Base-by-base conservation (phyloP, 92 coral and sea anemone species). In the Porites lobata region DNA sequence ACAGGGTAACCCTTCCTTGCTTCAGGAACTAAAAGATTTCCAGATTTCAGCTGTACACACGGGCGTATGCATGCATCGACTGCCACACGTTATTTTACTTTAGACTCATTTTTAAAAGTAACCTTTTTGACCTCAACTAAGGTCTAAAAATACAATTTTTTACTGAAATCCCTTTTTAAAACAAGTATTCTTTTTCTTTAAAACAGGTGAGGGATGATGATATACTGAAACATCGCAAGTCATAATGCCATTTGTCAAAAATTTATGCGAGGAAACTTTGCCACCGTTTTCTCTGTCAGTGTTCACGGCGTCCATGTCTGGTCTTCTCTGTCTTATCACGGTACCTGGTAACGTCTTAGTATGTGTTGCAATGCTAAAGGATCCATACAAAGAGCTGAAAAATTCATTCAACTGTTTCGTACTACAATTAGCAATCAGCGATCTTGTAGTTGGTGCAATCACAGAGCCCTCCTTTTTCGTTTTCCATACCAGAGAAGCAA, bases 351-450 rank as follows among this genome's bases (percentile, higher is more conserved):
- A 95, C 61, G 32, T 83, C 1, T 80, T 92, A 21, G 90, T 95
- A 7, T 89, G 94, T 61, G 61, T 92, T 20, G 98, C 98, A 59
- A 86, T 95, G n/a, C 47, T 92, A 78, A 93, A 92, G 73, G 96
- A 95, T 82, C 98, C 98, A 8, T 92, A 95, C 71, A 88, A 85
- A 52, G 91, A 95, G 3, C 93, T 95, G 9, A 90, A 91, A 12
- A 91, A 95, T 13, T 93, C 98, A 15, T 94, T 94, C 82, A 94
- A 91, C 91, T 95, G 72, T 72, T 91, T 95, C 32, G 98, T 95
- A 8, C 90, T 94, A 2, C 94, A 92, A 17, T 68, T 95, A 47
- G 98, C 98, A 7, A 82, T 92, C 7, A 92, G 94, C 9, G 98
- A 95, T 58, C 83, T 95, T 4, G 90, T 95, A 50, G 96, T 92